phyloP scores from a whole-genome alignment of 2,797 vertebrate species.

The Huso huso region DNA sequence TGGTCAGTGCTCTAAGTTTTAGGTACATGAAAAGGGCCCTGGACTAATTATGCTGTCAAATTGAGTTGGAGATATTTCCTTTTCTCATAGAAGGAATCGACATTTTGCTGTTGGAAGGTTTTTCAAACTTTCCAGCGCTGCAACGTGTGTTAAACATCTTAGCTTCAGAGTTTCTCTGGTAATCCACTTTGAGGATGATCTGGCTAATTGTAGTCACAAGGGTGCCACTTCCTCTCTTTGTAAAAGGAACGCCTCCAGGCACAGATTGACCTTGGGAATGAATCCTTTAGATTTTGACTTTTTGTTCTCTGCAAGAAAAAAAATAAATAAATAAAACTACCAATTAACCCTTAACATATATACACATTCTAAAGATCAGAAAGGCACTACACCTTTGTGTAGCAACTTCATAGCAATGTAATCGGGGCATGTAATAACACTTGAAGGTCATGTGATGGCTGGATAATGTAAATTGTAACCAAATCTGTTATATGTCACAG shows the following conservation, averaged over 20 bases:
- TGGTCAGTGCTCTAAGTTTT: not conserved
- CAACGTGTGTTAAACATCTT: slow-evolving; percentile 12
- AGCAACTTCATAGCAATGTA: too few relatives aligned
- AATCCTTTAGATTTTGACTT: slow-evolving; percentile 13
- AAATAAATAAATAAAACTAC: not conserved
- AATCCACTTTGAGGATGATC: slow-evolving; percentile 21
- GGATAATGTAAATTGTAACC: too few relatives aligned
- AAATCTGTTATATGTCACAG: too few relatives aligned
- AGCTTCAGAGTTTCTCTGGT: slow-evolving; percentile 9
- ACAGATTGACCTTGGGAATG: slow-evolving; percentile 22
- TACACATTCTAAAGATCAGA: too few relatives aligned
- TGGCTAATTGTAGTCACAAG: slow-evolving; percentile 16
- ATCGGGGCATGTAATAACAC: too few relatives aligned
- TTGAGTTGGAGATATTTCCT: not conserved
- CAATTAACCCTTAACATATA: not conserved
- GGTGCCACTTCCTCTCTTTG: slow-evolving; percentile 23
- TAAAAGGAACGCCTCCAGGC: slow-evolving; percentile 18
- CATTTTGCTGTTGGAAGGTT: not conserved
- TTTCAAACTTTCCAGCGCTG: not conserved
- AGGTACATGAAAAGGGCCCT: not conserved
- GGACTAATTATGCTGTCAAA: not conserved
- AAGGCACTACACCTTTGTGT: too few relatives aligned
- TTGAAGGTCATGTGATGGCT: too few relatives aligned
- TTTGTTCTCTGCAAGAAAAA: not conserved
- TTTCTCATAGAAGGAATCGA: not conserved